Percentiles rank a stretch among this genome's conserved stretches.
Conservation (phyloP, 2,113 vertebrate genomes). For the Oplegnathus fasciatus region DNA sequence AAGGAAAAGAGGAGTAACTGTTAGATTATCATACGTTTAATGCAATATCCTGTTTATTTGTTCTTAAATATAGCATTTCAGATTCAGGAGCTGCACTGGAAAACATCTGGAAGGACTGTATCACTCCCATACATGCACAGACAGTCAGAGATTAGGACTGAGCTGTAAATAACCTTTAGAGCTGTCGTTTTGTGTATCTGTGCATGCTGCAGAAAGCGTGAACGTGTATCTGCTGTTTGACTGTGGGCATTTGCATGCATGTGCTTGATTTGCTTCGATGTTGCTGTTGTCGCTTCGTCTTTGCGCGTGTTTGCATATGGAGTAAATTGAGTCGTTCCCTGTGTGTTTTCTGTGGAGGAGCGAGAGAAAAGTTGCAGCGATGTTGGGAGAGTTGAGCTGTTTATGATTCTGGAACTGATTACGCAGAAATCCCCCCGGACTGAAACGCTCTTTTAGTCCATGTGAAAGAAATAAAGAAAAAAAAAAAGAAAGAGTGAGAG, state of each 20-base stretch:
- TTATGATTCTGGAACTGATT: slow-evolving; percentile 64
- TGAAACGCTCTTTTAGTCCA: slow-evolving; percentile 58
- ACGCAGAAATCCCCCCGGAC: slow-evolving; percentile 59
- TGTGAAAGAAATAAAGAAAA: slow-evolving; percentile 59
- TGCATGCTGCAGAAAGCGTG: background rate
- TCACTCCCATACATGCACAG: background rate
- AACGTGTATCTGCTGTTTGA: slow-evolving; percentile 3
- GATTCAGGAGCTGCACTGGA: slow-evolving; percentile 1
- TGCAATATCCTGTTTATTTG: slow-evolving; percentile 38
- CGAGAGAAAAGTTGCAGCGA: slow-evolving; percentile 15
- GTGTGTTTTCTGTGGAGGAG: slow-evolving; percentile 14
- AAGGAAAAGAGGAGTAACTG: slow-evolving; percentile 22
- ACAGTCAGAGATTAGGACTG: background rate
- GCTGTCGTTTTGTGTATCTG: background rate
- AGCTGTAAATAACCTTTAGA: background rate
- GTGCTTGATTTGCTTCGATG: slow-evolving; percentile 4
- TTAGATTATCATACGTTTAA: slow-evolving; percentile 31
- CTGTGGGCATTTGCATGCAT: background rate
- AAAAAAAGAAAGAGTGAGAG: slow-evolving; percentile 7
- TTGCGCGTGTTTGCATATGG: slow-evolving; percentile 6
- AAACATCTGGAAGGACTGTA: slow-evolving; percentile 18
- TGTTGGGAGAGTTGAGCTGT: slow-evolving; percentile 28
- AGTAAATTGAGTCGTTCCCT: background rate
- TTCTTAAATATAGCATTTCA: background rate
- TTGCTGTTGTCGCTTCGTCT: background rate